Percentiles rank a stretch among this genome's conserved stretches.
phyloP scores from a whole-genome alignment of 2,797 vertebrate genomes.

The Mycteria americana region DNA sequence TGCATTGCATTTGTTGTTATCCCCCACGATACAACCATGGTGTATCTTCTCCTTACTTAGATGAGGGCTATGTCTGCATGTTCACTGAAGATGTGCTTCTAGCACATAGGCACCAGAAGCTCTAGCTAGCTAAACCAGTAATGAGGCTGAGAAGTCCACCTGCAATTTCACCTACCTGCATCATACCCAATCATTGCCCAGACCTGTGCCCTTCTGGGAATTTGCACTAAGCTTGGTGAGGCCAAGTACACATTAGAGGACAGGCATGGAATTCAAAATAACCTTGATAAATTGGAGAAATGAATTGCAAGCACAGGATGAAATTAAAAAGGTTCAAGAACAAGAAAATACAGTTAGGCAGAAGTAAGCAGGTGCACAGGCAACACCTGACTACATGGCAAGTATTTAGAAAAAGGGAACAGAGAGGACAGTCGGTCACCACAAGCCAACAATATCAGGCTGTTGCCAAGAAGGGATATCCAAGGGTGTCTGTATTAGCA shows the following conservation, averaged over 20 bases:
- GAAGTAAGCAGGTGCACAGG: background rate
- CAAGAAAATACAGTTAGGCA: background rate
- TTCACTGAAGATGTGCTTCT: background rate
- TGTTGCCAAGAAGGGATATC: background rate
- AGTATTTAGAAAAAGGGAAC: background rate
- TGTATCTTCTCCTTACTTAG: background rate
- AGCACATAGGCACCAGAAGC: background rate
- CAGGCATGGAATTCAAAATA: background rate
- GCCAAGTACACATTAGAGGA: background rate
- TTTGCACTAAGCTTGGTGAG: background rate
- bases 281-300: background rate
- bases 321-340: background rate
- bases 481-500: background rate
- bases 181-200: background rate
- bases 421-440: background rate
- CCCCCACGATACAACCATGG: fast-evolving
- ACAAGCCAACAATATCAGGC: background rate
- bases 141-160: background rate
- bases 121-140: background rate
- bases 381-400: background rate
- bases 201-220: background rate
- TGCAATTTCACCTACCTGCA: background rate
- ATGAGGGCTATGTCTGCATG: background rate
- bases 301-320: background rate
- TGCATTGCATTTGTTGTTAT: background rate